Evolutionary conservation across 1,140 invertebrate genomes (phyloP).

Genomic region (Drosophila busckii): DNA sequence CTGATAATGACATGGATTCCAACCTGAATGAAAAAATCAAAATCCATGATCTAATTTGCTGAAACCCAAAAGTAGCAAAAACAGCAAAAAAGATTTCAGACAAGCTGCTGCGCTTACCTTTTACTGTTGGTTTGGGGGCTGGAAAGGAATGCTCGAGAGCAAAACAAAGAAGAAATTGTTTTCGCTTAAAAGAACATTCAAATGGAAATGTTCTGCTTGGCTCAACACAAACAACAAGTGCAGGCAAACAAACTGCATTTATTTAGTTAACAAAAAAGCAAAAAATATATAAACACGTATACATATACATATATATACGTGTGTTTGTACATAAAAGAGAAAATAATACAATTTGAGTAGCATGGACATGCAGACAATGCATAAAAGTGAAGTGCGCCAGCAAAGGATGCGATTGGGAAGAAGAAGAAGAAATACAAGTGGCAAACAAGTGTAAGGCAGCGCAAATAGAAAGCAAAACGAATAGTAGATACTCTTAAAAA

Average conservation of each 20-base stretch:
- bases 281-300: slow-evolving; percentile 13
- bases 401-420: slow-evolving; percentile 4
- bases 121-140: too few species aligned
- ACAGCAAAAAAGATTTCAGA: slow-evolving; percentile 12
- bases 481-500: slow-evolving; percentile 5
- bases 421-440: slow-evolving; percentile 24
- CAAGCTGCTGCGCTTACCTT: slow-evolving; percentile 1
- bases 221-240: slow-evolving; percentile 75
- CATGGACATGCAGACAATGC: slow-evolving; percentile 60
- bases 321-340: slow-evolving; percentile 30
- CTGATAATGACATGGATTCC: slow-evolving; percentile 56
- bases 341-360: slow-evolving; percentile 63
- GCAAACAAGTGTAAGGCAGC: slow-evolving; percentile 8
- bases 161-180: slow-evolving; percentile 77
- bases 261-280: slow-evolving; percentile 67
- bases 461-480: background rate
- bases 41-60: slow-evolving; percentile 71
- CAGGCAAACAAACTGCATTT: slow-evolving; percentile 74
- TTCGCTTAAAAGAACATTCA: slow-evolving; percentile 76
- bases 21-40: slow-evolving; percentile 46
- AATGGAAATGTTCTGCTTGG: slow-evolving; percentile 76
- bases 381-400: slow-evolving; percentile 67
- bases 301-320: slow-evolving; percentile 15
- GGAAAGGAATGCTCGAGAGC: slow-evolving; percentile 56
- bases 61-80: too few species aligned